A percentile compares a stretch with the other conserved stretches of the same genome.
phyloP scores from a whole-genome alignment of 2,888 invertebrate genomes.

The Noctua pronuba region DNA sequence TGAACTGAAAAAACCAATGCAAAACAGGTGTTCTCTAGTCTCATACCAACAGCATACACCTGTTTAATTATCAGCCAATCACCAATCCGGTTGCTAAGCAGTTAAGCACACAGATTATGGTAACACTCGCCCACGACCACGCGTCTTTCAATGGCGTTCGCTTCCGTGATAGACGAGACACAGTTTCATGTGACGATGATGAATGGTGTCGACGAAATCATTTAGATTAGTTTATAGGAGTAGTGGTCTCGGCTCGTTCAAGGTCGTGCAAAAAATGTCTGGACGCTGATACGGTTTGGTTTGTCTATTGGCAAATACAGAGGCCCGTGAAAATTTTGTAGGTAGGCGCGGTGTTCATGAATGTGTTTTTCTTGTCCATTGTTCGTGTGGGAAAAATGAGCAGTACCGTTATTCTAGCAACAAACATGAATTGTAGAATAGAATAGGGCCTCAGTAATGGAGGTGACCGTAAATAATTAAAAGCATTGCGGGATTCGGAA shows the following conservation, averaged over 20 bases:
- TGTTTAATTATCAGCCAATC: constrained; percentile 10
- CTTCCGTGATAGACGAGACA: constrained; percentile 30
- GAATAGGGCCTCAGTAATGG: no score
- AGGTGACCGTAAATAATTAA: neutral
- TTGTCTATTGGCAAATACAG: constrained; percentile 36
- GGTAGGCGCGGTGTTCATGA: constrained; percentile 1
- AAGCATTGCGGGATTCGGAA: no score
- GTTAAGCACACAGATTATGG: constrained; percentile 14
- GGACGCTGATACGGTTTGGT: constrained; percentile 24
- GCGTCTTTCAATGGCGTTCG: constrained; percentile 6
- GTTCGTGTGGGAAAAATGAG: constrained; percentile 9
- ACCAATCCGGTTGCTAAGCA: constrained; percentile 11
- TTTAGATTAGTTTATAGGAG: constrained; percentile 30
- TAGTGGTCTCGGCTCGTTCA: constrained; percentile 25
- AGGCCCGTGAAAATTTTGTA: constrained; percentile 43
- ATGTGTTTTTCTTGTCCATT: constrained; percentile 9
- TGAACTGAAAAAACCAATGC: neutral
- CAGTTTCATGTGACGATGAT: constrained; percentile 25
- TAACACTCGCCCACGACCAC: constrained; percentile 21
- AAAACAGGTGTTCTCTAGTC: constrained; percentile 5
- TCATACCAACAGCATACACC: neutral
- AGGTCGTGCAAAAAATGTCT: constrained; percentile 53
- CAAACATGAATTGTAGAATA: neutral
- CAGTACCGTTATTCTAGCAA: neutral
- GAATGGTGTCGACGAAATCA: constrained; percentile 17